phyloP scores from a whole-genome alignment of 2,113 vertebrate species.

The Cheirogaleus medius region DNA sequence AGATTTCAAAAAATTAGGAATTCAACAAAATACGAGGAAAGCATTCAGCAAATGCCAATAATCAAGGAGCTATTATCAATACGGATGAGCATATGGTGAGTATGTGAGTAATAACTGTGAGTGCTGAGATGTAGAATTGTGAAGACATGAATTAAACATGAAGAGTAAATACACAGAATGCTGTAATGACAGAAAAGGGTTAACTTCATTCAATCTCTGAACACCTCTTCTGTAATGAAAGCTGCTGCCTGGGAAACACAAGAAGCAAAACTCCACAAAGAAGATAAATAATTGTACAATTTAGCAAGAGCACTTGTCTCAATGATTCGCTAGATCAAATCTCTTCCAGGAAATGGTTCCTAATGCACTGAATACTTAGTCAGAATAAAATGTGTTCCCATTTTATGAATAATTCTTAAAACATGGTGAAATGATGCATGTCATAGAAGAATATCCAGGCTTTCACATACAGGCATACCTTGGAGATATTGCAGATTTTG shows the following conservation, averaged over 20 bases:
- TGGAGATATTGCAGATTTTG: neutral
- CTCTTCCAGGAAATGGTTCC: constrained; percentile 9
- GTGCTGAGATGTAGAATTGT: neutral
- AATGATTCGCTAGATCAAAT: neutral
- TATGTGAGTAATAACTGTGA: neutral
- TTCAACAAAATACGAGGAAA: neutral
- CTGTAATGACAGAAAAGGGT: neutral
- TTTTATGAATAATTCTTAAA: constrained; percentile 50
- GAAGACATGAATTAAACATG: neutral
- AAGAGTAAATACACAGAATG: constrained; percentile 5
- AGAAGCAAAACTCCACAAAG: neutral
- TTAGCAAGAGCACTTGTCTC: neutral
- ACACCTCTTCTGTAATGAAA: neutral
- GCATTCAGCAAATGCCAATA: neutral
- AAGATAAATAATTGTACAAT: neutral
- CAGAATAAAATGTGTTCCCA: constrained; percentile 28
- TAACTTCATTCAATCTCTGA: neutral
- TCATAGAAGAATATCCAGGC: neutral
- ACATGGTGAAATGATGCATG: neutral
- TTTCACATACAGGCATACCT: neutral
- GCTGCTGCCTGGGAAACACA: neutral
- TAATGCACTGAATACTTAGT: neutral
- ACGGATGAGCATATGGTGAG: neutral
- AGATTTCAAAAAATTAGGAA: neutral
- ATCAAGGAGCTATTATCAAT: neutral